Conservation (phyloP, 2,113 vertebrate species). For the Aegypius monachus region DNA sequence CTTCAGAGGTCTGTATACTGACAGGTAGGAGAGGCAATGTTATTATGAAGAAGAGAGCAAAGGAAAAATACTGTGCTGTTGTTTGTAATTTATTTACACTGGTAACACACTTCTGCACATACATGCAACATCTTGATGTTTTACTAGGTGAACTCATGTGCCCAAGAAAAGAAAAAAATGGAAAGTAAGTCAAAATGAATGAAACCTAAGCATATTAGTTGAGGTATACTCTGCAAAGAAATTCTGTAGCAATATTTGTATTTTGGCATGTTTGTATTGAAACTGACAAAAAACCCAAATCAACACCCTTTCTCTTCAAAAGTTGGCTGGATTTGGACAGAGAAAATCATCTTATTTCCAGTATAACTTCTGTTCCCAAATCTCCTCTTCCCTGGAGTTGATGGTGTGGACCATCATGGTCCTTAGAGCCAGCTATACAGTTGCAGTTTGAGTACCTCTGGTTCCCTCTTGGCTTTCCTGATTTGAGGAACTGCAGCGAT, state of each 20-base stretch:
- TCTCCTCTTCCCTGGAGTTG: neutral
- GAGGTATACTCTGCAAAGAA: neutral
- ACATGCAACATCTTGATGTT: neutral
- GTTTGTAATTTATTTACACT: neutral
- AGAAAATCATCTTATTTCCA: neutral
- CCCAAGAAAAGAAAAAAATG: neutral
- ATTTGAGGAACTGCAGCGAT: neutral
- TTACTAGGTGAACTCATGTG: neutral
- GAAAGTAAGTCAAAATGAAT: neutral
- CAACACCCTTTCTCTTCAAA: neutral
- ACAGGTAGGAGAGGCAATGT: neutral
- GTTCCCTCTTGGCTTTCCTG: neutral
- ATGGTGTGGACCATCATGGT: neutral
- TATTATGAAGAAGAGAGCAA: neutral
- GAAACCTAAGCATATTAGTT: neutral
- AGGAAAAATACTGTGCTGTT: neutral
- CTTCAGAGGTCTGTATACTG: conserved; percentile 5
- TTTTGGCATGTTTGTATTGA: neutral
- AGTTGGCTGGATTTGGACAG: neutral
- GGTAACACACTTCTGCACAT: neutral
- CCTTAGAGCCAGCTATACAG: neutral
- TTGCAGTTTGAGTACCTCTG: neutral
- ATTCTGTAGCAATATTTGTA: neutral
- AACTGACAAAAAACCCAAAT: neutral
- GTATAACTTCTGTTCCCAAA: neutral